Base-by-base conservation (phyloP, 2,113 vertebrate species). In the Podarcis raffonei region DNA sequence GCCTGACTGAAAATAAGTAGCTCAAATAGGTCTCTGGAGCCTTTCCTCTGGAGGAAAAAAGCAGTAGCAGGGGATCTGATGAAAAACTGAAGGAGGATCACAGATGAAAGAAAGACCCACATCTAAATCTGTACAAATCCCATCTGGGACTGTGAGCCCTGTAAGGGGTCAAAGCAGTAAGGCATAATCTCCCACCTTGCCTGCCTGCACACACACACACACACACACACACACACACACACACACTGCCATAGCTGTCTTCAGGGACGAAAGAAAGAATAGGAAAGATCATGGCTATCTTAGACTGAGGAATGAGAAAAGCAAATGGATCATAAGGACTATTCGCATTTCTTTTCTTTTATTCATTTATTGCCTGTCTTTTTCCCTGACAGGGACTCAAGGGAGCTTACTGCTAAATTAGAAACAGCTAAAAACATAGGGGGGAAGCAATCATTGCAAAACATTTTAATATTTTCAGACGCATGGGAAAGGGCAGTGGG, bases 21-120 rank as follows among this genome's bases (percentile, higher is more conserved):
- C 68, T 87, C 78, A 79, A 27, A 81, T 0, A 71, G 1, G 23
- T 88, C 32, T 30, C 22, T 23, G 18, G 7, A 82, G 9, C 27
- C 8, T 5, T 83, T 6, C 12, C 3, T 68, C 1, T 88, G 1
- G 18, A 72, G 20, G 65, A 15, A 92, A 16, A 85, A 3, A 85
- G 59, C 9, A 66, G 30, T 66, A 86, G 7, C 5, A 94, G 86
- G 12, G 3, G 22, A 86, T 27, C 2, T 81, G 25, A 81, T 89
- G 48, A 84, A 5, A 91, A 91, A 93, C 53, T 8, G 25, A 57
- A 0, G 78, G 13, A 81, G 9, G 84, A 66, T 79, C 81, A 81
- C 59, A 1, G 1, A 4, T 0, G 0, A 35, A 86, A 69, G 74
- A 74, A 30, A 62, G 80, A 62, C 5, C 3, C 1, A 88, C 87